A percentile compares a stretch with the other conserved stretches of the same genome.
These are phyloP conservation scores for Marcusenius ussheri DNA, from an alignment of 2,113 vertebrate species.

Conservation along the genomic window DNA sequence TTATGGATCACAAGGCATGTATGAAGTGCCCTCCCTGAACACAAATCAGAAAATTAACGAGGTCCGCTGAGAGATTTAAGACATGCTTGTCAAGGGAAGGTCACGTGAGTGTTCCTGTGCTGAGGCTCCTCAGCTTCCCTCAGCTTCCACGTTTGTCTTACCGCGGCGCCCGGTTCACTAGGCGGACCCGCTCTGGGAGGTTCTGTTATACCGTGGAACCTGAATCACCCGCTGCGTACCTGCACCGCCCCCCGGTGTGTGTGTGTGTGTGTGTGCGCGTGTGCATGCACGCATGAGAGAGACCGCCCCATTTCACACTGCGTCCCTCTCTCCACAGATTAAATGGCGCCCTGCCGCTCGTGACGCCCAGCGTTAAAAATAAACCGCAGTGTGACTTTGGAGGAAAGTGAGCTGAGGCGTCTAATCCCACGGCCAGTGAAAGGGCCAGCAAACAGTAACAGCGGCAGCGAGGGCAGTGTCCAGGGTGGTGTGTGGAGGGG, in stretches of 20 bases:
- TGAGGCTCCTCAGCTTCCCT: not conserved
- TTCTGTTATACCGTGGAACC: not conserved
- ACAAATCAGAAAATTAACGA: not conserved
- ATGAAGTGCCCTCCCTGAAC: not conserved
- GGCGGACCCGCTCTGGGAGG: not conserved
- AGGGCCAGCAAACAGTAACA: not conserved
- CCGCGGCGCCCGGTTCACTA: not conserved
- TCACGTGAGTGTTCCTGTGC: not conserved
- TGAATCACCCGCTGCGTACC: not conserved
- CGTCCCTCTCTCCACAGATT: not conserved
- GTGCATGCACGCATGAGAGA: not conserved
- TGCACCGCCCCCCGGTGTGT: not conserved
- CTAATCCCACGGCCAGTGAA: not conserved
- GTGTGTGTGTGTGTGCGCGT: not conserved
- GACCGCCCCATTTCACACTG: too few species aligned
- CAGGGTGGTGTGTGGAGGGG: not conserved
- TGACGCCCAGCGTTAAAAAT: not conserved
- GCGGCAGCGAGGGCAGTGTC: not conserved
- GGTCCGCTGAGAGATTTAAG: not conserved
- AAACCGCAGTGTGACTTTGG: not conserved
- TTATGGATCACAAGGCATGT: not conserved
- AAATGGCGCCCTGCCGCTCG: not conserved
- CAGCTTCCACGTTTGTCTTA: not conserved
- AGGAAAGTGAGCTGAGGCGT: not conserved
- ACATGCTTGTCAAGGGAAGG: not conserved